phyloP scores from a whole-genome alignment of 2,797 vertebrate species.

The Phrynocephalus guinanensis region DNA sequence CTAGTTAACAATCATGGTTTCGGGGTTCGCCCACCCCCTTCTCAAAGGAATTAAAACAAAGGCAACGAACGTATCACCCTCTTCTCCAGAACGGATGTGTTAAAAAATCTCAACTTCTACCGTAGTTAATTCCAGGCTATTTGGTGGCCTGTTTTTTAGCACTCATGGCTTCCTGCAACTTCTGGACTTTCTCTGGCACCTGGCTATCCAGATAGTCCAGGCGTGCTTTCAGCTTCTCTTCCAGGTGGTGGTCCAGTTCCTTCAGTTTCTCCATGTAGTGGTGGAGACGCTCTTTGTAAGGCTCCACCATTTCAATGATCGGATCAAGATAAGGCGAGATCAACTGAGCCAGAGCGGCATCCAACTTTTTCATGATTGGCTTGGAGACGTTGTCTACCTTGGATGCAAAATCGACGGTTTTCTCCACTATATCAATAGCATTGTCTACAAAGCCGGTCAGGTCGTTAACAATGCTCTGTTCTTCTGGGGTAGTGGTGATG shows the following conservation, averaged over 20 bases:
- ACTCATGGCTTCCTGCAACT: not conserved
- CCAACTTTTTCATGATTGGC: not conserved
- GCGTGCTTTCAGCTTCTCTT: not conserved
- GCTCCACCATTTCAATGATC: not conserved
- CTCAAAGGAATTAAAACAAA: too few species aligned
- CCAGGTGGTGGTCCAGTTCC: not conserved
- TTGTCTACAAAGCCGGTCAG: accelerated
- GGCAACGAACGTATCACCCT: not conserved
- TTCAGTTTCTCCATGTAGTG: accelerated
- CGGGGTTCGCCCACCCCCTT: too few species aligned
- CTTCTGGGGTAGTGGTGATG: not conserved
- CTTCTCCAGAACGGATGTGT: not conserved
- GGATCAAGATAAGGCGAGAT: not conserved
- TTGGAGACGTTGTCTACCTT: not conserved
- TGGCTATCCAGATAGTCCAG: not conserved
- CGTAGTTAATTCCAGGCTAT: not conserved
- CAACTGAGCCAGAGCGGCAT: not conserved
- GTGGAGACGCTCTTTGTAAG: not conserved
- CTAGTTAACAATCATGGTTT: too few species aligned
- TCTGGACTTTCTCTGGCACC: not conserved
- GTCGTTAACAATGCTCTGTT: accelerated
- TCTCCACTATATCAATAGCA: not conserved
- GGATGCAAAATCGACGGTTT: not conserved
- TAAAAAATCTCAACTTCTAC: not conserved
- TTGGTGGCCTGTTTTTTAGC: not conserved